Conservation (phyloP, 2,113 vertebrate genomes). For the Rattus rattus region DNA sequence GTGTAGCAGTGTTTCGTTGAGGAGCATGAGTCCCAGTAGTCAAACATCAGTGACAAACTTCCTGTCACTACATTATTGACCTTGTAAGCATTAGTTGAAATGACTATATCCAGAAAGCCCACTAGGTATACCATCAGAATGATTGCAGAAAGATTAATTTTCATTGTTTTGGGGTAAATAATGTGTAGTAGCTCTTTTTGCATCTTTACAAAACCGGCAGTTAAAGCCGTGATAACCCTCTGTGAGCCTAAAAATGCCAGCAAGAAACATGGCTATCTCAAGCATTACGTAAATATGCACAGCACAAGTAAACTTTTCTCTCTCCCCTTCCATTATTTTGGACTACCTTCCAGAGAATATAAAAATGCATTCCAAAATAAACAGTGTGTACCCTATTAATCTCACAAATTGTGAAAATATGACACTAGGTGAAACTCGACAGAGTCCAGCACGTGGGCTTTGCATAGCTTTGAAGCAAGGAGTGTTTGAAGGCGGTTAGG, state of each 20-base stretch:
- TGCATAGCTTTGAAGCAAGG: conserved; percentile 45
- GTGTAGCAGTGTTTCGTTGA: not conserved
- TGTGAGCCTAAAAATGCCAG: conserved; percentile 7
- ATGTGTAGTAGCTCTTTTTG: not conserved
- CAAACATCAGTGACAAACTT: not conserved
- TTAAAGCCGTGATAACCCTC: not conserved
- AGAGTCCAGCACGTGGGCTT: not conserved
- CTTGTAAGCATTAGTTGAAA: not conserved
- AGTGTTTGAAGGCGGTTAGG: conserved; percentile 15
- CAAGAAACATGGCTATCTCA: not conserved
- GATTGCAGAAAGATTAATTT: conserved; percentile 6
- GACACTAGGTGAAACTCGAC: not conserved
- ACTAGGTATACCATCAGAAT: not conserved
- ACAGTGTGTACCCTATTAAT: not conserved
- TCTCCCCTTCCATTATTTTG: not conserved
- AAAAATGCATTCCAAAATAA: conserved; percentile 53
- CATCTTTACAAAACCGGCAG: not conserved
- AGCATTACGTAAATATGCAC: conserved; percentile 6
- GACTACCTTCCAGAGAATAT: conserved; percentile 2
- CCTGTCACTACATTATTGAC: conserved; percentile 13
- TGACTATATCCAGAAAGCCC: not conserved
- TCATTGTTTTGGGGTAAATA: not conserved
- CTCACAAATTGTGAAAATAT: conserved; percentile 15
- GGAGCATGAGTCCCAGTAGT: not conserved
- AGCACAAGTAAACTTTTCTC: conserved; percentile 23